These are phyloP conservation scores for Sebastes minor DNA, from an alignment of 2,797 vertebrate species.

Conservation along the genomic window DNA sequence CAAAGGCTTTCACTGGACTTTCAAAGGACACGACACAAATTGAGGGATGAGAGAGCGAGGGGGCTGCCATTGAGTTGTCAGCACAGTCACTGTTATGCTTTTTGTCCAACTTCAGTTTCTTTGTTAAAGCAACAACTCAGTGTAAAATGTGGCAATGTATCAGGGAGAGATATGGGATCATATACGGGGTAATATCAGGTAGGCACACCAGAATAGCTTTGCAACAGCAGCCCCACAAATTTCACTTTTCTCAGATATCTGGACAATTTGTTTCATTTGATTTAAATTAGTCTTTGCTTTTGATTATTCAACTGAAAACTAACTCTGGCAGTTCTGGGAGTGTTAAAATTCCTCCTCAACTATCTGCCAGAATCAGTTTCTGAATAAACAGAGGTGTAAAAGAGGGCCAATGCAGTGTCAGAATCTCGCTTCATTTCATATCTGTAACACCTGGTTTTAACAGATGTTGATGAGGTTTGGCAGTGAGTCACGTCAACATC, in stretches of 20 bases:
- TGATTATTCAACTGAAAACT: not conserved
- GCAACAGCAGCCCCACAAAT: not conserved
- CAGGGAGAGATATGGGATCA: not conserved
- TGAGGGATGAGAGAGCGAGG: not conserved
- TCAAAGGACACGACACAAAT: slow-evolving; percentile 15
- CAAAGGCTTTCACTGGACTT: not conserved
- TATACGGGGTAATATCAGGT: not conserved
- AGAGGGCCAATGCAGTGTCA: not conserved
- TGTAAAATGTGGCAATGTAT: not conserved
- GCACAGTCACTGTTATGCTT: not conserved
- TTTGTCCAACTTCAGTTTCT: not conserved
- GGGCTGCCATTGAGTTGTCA: slow-evolving; percentile 1
- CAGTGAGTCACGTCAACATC: slow-evolving; percentile 19
- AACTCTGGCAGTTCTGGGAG: slow-evolving; percentile 11
- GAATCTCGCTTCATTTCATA: slow-evolving; percentile 9
- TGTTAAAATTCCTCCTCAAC: not conserved
- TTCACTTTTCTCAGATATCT: not conserved
- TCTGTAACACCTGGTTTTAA: slow-evolving; percentile 35
- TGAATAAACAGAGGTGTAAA: slow-evolving; percentile 22
- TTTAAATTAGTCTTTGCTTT: not conserved
- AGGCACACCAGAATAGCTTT: not conserved
- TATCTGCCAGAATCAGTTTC: slow-evolving; percentile 30
- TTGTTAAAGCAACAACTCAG: not conserved
- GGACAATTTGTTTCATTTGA: not conserved
- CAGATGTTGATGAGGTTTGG: slow-evolving; percentile 47